Evolutionary conservation across 64 coral and sea anemone species (phyloP), one percentile per base, ranked within the genome.

Genomic region (Cladopsammia gracilis): DNA sequence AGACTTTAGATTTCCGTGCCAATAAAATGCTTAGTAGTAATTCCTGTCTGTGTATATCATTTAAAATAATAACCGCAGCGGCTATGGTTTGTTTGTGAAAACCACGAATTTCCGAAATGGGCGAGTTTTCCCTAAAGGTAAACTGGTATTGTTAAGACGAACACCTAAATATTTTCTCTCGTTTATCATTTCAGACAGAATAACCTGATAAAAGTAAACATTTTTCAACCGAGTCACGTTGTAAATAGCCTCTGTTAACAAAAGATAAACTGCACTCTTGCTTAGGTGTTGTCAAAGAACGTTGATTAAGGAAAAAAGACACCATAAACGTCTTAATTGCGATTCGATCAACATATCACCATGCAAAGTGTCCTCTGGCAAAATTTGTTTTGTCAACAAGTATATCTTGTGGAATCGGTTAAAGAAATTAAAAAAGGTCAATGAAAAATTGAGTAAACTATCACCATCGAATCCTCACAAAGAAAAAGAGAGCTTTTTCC

Each of bases 161-260:
- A 84, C 52, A 88, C 26, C 59, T 51, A 83, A 89, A 89, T 69
- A 89, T 64, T 67, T 89, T 89, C 15, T 59, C 79, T 70, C 82
- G 66, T 94, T 94, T 94, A 94, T 74, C 76, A 75, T 82, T 79
- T 73, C 64, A 49, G 46, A 94, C 56, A 89, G 58, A 94, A 76
- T 75, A 67, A 61, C 42, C 77, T 77, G 46, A 82, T 73, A 67
- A 20, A 34, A 44, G 13, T 79, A 67, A 70, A 71, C 19, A 82
- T 48, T 75, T 89, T 84, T 75, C 43, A 25, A 1, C 19, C 10
- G 19, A 84, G 16, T 14, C 8, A 19, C 20, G 62, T 84, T 51
- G 50, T 66, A 82, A 49, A 67, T 84, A 50, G n/a, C 80, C 80
- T 84, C 80, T 84, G 80, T 67, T 66, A 48, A 43, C 42, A 67